These are phyloP conservation scores for Pardosa pseudoannulata DNA, from an alignment of 2,888 invertebrate genomes.

Conservation along the genomic window DNA sequence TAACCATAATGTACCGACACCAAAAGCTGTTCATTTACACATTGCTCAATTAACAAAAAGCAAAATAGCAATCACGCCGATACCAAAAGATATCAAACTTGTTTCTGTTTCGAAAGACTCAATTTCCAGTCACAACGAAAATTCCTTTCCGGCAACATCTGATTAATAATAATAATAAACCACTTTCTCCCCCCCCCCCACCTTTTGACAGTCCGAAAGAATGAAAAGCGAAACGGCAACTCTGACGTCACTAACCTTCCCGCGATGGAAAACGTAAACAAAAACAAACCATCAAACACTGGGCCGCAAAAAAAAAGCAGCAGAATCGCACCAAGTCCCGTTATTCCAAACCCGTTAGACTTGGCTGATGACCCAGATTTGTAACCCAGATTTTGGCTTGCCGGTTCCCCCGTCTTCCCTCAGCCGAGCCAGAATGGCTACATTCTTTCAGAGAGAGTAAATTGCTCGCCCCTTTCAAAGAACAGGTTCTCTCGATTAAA, in stretches of 20 bases:
- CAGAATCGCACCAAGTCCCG: not conserved
- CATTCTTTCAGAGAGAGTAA: constrained; percentile 25
- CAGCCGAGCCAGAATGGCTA: constrained; percentile 14
- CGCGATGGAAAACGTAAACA: constrained; percentile 17
- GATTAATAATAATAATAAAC: too few species aligned
- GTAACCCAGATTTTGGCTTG: constrained; percentile 44
- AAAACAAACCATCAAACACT: constrained; percentile 1
- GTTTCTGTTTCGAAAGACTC: too few species aligned
- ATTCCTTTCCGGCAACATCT: too few species aligned
- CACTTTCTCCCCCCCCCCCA: too few species aligned
- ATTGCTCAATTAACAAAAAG: too few species aligned
- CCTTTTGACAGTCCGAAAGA: too few species aligned
- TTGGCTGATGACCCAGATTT: constrained; percentile 54
- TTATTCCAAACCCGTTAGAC: constrained; percentile 53
- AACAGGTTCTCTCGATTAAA: constrained; percentile 9
- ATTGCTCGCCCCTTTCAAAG: not conserved
- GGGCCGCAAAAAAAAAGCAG: constrained; percentile 8
- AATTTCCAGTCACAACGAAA: too few species aligned
- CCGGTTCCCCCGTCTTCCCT: not conserved
- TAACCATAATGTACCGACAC: too few species aligned
- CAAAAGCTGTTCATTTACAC: too few species aligned
- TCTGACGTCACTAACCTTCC: constrained; percentile 13
- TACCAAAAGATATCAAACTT: too few species aligned
- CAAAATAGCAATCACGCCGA: too few species aligned
- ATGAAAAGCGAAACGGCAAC: constrained; percentile 1